phyloP scores from a whole-genome alignment of 2,113 vertebrate genomes.

The Rhinichthys klamathensis region DNA sequence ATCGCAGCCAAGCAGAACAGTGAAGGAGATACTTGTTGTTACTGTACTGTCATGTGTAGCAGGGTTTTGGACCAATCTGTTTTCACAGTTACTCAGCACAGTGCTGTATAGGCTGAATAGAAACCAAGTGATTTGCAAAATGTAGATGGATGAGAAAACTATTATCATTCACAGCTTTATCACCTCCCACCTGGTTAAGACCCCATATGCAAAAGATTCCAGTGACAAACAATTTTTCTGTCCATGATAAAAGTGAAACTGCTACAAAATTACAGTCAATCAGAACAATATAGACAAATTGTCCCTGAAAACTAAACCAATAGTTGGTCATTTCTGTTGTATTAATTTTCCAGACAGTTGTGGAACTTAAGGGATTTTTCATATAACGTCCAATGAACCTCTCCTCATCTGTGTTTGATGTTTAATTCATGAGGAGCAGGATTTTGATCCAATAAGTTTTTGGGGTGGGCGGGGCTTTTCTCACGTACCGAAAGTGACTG shows the following conservation, averaged over 20 bases:
- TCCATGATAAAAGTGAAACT: not conserved
- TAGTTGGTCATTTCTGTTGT: not conserved
- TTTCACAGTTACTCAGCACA: no score
- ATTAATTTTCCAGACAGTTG: not conserved
- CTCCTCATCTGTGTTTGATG: not conserved
- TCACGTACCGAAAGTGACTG: not conserved
- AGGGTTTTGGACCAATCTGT: not conserved
- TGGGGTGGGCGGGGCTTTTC: not conserved
- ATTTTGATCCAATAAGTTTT: not conserved
- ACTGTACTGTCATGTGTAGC: not conserved
- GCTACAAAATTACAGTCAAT: not conserved
- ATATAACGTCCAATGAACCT: not conserved
- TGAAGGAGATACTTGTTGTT: not conserved
- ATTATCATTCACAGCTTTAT: no score
- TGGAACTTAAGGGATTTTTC: not conserved
- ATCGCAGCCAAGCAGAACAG: not conserved
- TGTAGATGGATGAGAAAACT: no score
- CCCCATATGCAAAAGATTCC: not conserved
- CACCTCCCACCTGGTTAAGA: no score
- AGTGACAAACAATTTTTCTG: not conserved
- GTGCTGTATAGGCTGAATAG: no score
- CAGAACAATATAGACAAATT: not conserved
- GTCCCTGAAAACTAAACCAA: not conserved
- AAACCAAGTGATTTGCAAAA: no score
- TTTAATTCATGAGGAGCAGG: not conserved